Base-by-base conservation (phyloP, 2,113 vertebrate species). In the Antennarius striatus region DNA sequence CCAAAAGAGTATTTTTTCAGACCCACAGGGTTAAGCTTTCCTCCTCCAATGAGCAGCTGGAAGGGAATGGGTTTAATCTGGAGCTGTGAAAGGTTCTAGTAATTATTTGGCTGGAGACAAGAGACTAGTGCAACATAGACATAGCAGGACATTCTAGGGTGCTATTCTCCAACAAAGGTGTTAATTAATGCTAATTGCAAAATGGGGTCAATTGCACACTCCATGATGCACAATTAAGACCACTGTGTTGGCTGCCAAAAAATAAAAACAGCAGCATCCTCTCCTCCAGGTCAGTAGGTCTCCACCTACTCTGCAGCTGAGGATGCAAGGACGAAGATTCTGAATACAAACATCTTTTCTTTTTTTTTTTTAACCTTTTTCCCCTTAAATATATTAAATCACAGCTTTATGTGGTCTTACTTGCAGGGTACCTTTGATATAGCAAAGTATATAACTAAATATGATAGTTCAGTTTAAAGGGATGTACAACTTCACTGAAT, bases 131-230 rank as follows among this genome's bases (percentile, higher is more conserved):
- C 71, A 51, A 43, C 4, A 29, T 45, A 17, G 52, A 73, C 83
- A 68, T 67, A 46, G 73, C 64, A 68, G 73, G 78, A 83, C 76
- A 32, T 73, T 75, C 56, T 40, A 76, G 75, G 75, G 40, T 71
- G 76, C 75, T 80, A 50, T 70, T 84, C 60, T 71, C 77, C 83
- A 82, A 79, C 84, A 83, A 78, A 89, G 83, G 84, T 83, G 86
- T 70, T 88, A 88, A 89, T 89, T 81, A 88, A 89, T 83, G 84
- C 74, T 89, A 89, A 89, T 79, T 86, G 80, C 73, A 68, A 73
- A 63, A 81, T 62, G 81, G 73, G 77, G 71, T 87, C 83, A 86
- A 86, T 89, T 88, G 84, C 71, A 74, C 80, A 83, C 76, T 85
- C 74, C 70, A 52, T 73, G 71, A 75, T 82, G 72, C 74, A 63